These are phyloP conservation scores for Diplodus sargus DNA, from an alignment of 2,797 vertebrate genomes.

Conservation along the genomic window DNA sequence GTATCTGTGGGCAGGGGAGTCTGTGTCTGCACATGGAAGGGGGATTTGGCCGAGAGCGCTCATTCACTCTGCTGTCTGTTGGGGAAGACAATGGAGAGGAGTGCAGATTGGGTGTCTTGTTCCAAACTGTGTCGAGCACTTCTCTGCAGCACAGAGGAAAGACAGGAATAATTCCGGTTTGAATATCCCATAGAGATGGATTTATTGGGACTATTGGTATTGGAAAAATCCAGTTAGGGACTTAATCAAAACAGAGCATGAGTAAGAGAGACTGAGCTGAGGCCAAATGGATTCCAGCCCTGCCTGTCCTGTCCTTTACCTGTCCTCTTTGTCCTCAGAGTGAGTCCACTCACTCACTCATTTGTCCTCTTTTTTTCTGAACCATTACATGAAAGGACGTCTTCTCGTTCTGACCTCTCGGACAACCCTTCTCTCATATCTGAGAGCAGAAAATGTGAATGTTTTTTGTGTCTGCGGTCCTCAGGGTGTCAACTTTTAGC, in stretches of 20 bases:
- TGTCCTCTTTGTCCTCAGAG: slow-evolving; percentile 59
- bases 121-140: slow-evolving; percentile 52
- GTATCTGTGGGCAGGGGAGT: slow-evolving; percentile 65
- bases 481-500: neutral
- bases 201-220: slow-evolving; percentile 72
- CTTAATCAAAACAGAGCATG: slow-evolving; percentile 61
- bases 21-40: slow-evolving; percentile 61
- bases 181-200: slow-evolving; percentile 75
- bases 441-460: slow-evolving; percentile 10
- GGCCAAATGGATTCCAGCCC: slow-evolving; percentile 47
- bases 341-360: slow-evolving; percentile 29
- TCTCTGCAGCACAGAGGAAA: slow-evolving; percentile 55
- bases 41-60: slow-evolving; percentile 71
- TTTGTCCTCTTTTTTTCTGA: slow-evolving; percentile 51
- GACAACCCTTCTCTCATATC: slow-evolving; percentile 17
- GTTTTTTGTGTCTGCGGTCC: slow-evolving; percentile 7
- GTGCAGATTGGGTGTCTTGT: slow-evolving; percentile 68
- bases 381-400: slow-evolving; percentile 33
- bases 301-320: slow-evolving; percentile 70
- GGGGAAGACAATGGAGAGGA: slow-evolving; percentile 74
- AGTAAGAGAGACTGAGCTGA: slow-evolving; percentile 52
- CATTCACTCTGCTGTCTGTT: slow-evolving; percentile 65
- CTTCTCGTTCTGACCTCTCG: slow-evolving; percentile 21
- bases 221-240: slow-evolving; percentile 75
- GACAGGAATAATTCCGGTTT: slow-evolving; percentile 67